Conservation (phyloP, 2,888 invertebrate species). For the Plebejus anna region DNA sequence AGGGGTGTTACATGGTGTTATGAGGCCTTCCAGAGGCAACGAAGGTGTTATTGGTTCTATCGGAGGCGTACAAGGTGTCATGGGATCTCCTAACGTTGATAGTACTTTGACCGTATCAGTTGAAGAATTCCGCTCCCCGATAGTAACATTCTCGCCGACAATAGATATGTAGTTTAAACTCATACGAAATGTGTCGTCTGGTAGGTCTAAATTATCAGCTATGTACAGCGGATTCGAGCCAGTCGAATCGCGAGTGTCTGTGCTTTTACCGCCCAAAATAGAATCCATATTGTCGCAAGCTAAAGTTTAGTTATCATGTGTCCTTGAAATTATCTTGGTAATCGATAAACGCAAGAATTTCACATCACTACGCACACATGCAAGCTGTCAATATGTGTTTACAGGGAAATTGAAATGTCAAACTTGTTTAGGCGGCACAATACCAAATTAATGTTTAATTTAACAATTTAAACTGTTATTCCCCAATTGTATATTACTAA, state of each 20-base stretch:
- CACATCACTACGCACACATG: slow-evolving; percentile 74
- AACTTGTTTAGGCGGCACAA: slow-evolving; percentile 67
- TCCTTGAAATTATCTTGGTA: slow-evolving; percentile 72
- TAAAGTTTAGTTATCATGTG: slow-evolving; percentile 40
- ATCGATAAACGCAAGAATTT: slow-evolving; percentile 74
- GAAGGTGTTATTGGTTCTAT: background rate
- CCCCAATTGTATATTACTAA: slow-evolving; percentile 40
- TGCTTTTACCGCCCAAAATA: slow-evolving; percentile 44
- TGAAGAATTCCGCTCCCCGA: slow-evolving; percentile 52
- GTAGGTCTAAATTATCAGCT: slow-evolving; percentile 57
- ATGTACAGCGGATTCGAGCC: slow-evolving; percentile 59
- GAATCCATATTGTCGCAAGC: slow-evolving; percentile 51
- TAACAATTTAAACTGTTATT: slow-evolving; percentile 36
- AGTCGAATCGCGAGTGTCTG: slow-evolving; percentile 44
- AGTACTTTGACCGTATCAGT: slow-evolving; percentile 44
- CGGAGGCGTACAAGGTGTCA: background rate
- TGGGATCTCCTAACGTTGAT: background rate
- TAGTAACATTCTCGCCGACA: slow-evolving; percentile 69
- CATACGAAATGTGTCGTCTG: slow-evolving; percentile 68
- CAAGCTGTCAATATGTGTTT: slow-evolving; percentile 54
- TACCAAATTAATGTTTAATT: slow-evolving; percentile 21
- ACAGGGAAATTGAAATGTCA: slow-evolving; percentile 64
- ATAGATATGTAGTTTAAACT: slow-evolving; percentile 61
- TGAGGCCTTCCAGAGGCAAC: slow-evolving; percentile 4
- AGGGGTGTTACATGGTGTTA: background rate